Conservation (phyloP, 2,113 vertebrate species). For the Ivindomyrus marchei region DNA sequence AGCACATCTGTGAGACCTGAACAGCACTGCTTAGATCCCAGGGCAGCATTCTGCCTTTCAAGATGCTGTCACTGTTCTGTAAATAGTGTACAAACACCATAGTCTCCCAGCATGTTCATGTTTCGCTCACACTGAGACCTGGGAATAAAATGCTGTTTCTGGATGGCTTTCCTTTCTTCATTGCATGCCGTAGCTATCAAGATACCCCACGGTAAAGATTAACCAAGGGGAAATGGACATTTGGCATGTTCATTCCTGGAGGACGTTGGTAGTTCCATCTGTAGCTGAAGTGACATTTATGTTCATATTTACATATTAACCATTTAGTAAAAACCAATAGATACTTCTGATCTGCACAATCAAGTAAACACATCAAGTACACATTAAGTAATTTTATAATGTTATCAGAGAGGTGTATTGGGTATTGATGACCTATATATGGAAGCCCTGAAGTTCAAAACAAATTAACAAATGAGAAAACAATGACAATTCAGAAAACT, state of each 20-base stretch:
- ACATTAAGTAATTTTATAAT: neutral
- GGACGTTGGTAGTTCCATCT: neutral
- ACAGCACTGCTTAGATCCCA: neutral
- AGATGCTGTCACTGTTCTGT: neutral
- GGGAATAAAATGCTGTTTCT: neutral
- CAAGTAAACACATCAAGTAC: neutral
- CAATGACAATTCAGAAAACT: neutral
- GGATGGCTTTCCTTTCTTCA: neutral
- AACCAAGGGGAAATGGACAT: neutral
- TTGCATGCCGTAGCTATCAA: neutral
- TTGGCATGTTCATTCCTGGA: neutral
- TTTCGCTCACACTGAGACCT: neutral
- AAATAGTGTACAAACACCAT: neutral
- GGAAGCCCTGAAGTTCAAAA: neutral
- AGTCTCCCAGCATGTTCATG: neutral
- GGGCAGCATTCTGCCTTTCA: neutral
- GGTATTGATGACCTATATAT: neutral
- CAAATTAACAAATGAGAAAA: neutral
- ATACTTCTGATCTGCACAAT: neutral
- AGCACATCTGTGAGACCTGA: neutral
- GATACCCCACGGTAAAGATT: neutral
- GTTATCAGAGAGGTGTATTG: neutral
- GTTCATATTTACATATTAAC: neutral
- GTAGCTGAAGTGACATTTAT: neutral
- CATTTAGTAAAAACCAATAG: neutral